Base-by-base conservation (phyloP, 2,888 invertebrate species). In the Ferrisia virgata region DNA sequence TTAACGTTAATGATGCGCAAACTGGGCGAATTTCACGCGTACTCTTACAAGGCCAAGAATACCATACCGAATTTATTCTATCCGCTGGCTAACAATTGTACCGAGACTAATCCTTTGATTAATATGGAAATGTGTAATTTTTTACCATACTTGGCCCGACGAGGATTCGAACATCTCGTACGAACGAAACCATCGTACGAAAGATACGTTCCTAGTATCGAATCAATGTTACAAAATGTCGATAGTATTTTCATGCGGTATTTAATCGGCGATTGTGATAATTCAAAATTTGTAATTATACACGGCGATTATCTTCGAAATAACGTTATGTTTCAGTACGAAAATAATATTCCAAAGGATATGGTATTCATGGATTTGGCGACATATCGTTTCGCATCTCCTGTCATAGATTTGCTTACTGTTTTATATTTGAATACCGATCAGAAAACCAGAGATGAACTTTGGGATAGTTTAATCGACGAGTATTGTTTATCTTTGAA, bases 21-120 rank as follows among this genome's bases (percentile, higher is more conserved):
- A 76, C 33, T 83, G 1, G 83, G 83, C n/a, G 31, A 72, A 31
- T 83, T 83, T 40, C 83, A 83, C 31, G 69, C 76, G 6, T 76
- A 33, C 43, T 83, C 83, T 1, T 83, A 83, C 18, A 40, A 33
- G 25, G 83, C 83, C n/a, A 72, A 76, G 18, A 8, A 8, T 1
- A 2, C 6, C 0, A n/a, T 36, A 8, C 76, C 76, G 5, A n/a
- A 76, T 8, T 18, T 28, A 18, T 83, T 76, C 18, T 25, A 83
- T 13, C 69, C 72, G 6, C 31, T 40, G 9, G 53, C 40, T n/a
- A 39, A 43, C 3, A 33, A 33, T 36, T 18, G 33, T 15, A n/a
- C 25, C 25, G 72, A 72, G 72, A 72, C 72, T 5, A 72, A 83
- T 6, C 69, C 72, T n/a, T 18, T 40, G 6, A 22, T 40, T 1